Base-by-base conservation (phyloP, 2,797 vertebrate genomes). In the Mus spretus region DNA sequence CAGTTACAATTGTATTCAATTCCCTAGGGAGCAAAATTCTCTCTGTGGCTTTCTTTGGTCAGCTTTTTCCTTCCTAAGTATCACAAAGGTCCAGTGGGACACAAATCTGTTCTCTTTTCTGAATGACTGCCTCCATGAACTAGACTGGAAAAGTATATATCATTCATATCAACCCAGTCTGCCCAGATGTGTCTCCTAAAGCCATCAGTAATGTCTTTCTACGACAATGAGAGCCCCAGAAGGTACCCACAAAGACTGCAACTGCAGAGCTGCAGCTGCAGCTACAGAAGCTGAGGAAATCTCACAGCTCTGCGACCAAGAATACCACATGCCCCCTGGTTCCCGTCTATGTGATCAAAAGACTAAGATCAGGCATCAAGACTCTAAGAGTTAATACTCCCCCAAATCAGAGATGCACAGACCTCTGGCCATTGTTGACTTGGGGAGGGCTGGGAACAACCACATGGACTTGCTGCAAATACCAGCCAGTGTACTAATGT, bases 121-220 rank as follows among this genome's bases (percentile, higher is more conserved):
- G 98, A 98, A 98, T 98, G 98, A 97, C 97, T 97, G 97, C 98
- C 97, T 96, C 97, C 94, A 86, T 97, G 98, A 98, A 98, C 98
- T 96, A 98, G 98, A 98, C 98, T 98, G 98, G 95, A 98, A 98
- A 97, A 97, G 6, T 83, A 97, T 47, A 91, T 82, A 98, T 98
- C 97, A 98, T 97, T 97, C 98, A 86, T 98, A 98, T 98, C 98
- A 98, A 96, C 97, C 97, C 96, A 97, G 96, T 97, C 97, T 98
- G 97, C 97, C 15, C 96, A 98, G 75, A 97, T 97, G 97, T 98
- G 98, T 98, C 98, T 98, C 96, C 97, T 97, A 98, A 98, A 98
- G 97, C 98, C 98, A 97, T 98, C 98, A 97, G 98, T 98, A 96
- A 94, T 98, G 98, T 98, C 98, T 98, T 98, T 98, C 98, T 98